These are phyloP conservation scores for Hippocampus mohnikei DNA, from an alignment of 2,113 vertebrate genomes.

Conservation along the genomic window DNA sequence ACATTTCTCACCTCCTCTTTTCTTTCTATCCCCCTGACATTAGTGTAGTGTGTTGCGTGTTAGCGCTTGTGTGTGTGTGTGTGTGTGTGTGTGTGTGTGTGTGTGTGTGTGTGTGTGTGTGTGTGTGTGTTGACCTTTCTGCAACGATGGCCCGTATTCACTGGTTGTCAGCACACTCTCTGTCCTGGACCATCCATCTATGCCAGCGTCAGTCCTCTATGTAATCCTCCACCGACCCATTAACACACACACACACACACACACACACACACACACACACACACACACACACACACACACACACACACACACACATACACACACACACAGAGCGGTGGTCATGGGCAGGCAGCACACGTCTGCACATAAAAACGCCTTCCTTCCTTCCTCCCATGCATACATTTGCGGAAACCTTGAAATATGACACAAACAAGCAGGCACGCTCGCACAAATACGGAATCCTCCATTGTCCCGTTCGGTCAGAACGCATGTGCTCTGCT, in stretches of 20 bases:
- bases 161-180: conserved; percentile 89
- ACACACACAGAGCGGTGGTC: conserved; percentile 14
- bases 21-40: conserved; percentile 52
- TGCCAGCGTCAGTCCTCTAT: conserved; percentile 91
- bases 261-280: conserved; percentile 43
- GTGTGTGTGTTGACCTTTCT: conserved; percentile 85
- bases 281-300: conserved; percentile 30
- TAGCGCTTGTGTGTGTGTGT: not conserved
- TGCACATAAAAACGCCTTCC: conserved; percentile 1
- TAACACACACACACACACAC: conserved; percentile 51
- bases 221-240: conserved; percentile 75
- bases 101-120: conserved; percentile 33
- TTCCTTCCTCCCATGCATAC: conserved; percentile 1
- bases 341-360: not conserved
- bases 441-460: conserved; percentile 58
- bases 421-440: conserved; percentile 10
- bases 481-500: conserved; percentile 72
- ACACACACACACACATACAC: conserved; percentile 46
- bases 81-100: conserved; percentile 34
- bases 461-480: conserved; percentile 91
- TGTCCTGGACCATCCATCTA: conserved; percentile 88
- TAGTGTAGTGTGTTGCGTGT: conserved; percentile 28
- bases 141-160: conserved; percentile 87
- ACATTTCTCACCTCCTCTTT: conserved; percentile 48
- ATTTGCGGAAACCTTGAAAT: not conserved